These are phyloP conservation scores for Ctenopoma kingsleyae DNA, from an alignment of 2,797 vertebrate species.

Conservation along the genomic window DNA sequence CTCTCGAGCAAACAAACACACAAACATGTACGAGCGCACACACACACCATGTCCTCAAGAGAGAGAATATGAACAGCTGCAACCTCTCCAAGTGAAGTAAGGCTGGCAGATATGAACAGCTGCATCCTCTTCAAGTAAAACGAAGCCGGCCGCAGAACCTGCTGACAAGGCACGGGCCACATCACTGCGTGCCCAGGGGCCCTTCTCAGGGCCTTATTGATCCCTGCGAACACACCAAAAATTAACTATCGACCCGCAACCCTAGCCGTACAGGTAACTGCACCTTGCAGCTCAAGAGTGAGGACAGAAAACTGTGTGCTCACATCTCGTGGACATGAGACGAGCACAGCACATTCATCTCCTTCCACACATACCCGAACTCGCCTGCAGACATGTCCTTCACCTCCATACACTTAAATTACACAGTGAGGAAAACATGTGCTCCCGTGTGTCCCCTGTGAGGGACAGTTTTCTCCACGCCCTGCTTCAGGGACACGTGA, in stretches of 20 bases:
- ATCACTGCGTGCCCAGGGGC: conserved; percentile 54
- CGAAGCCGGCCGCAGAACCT: conserved; percentile 66
- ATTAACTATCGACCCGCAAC: conserved; percentile 85
- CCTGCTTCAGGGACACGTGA: conserved; percentile 45
- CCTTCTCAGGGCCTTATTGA: conserved; percentile 79
- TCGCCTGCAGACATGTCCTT: neutral
- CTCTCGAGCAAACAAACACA: conserved; percentile 39
- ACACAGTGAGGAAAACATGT: conserved; percentile 6
- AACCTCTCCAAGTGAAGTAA: conserved; percentile 73
- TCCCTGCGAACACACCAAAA: conserved; percentile 77
- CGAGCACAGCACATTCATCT: conserved; percentile 4
- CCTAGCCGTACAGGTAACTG: conserved; percentile 69
- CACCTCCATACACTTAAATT: conserved; percentile 12
- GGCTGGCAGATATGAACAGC: conserved; percentile 77
- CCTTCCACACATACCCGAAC: neutral
- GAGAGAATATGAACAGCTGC: conserved; percentile 76
- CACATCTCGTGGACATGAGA: conserved; percentile 36
- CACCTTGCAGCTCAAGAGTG: conserved; percentile 48
- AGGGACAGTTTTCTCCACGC: conserved; percentile 64
- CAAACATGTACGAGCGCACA: conserved; percentile 4
- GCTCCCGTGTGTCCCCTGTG: conserved; percentile 42
- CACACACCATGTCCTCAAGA: conserved; percentile 56
- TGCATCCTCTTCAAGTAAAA: conserved; percentile 77
- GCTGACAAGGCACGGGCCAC: conserved; percentile 74
- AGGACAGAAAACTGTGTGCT: neutral